Conservation (phyloP, 2,888 invertebrate species). For the Lithosia quadra region DNA sequence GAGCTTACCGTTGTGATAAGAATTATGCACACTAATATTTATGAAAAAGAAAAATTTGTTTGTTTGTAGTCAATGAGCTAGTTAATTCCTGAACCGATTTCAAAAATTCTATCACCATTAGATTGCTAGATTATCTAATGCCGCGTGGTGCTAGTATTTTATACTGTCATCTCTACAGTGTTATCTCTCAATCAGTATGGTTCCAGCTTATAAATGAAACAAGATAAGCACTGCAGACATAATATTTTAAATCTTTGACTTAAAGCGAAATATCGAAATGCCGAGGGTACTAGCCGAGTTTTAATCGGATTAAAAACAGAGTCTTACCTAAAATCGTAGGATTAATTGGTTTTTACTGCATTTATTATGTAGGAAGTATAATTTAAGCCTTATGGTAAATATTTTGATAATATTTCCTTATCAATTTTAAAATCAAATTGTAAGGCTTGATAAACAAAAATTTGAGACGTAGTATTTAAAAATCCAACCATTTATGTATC, state of each 20-base stretch:
- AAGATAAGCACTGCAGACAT: not conserved
- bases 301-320: conserved; percentile 2
- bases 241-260: conserved; percentile 4
- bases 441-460: too few species aligned
- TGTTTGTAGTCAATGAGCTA: too few species aligned
- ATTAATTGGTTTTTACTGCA: conserved; percentile 4
- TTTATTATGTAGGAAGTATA: not conserved
- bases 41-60: too few species aligned
- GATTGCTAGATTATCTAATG: too few species aligned
- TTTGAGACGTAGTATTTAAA: too few species aligned
- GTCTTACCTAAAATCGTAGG: not conserved
- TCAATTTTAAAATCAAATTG: too few species aligned
- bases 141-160: too few species aligned
- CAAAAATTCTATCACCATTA: too few species aligned
- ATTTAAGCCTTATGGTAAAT: not conserved
- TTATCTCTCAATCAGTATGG: not conserved
- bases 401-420: not conserved
- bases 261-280: not conserved
- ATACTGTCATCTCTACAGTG: not conserved
- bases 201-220: not conserved
- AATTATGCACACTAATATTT: too few species aligned
- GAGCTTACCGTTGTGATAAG: too few species aligned
- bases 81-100: too few species aligned
- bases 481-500: too few species aligned
- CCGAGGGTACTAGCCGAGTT: not conserved